Conservation (phyloP, 2,113 vertebrate genomes). For the Colaptes auratus region DNA sequence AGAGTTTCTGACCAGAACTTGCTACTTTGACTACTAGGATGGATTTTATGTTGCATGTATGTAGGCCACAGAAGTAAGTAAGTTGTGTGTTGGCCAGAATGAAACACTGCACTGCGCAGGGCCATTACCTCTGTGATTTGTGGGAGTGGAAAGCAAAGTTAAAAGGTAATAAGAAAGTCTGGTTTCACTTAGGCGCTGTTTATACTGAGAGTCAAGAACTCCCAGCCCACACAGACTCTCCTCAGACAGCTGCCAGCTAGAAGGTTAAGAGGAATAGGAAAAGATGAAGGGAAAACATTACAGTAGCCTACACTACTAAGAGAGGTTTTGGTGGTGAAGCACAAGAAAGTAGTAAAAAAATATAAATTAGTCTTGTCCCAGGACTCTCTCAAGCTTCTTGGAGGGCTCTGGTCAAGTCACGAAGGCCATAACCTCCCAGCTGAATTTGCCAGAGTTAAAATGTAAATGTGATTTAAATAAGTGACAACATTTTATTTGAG, state of each 20-base stretch:
- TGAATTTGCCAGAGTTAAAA: constrained; percentile 12
- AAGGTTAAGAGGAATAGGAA: constrained; percentile 7
- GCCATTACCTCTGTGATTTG: constrained; percentile 18
- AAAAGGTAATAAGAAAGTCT: constrained; percentile 37
- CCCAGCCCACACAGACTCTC: constrained; percentile 23
- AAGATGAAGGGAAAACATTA: neutral
- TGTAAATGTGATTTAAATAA: neutral
- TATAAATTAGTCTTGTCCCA: neutral
- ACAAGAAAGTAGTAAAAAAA: neutral
- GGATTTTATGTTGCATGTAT: neutral
- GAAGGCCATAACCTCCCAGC: neutral
- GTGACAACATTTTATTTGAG: neutral
- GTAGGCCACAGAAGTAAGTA: neutral
- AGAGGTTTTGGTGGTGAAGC: neutral
- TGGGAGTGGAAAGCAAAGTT: constrained; percentile 1
- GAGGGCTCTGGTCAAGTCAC: neutral
- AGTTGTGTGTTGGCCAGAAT: neutral
- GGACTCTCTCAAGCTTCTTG: neutral
- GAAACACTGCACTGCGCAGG: rapidly evolving
- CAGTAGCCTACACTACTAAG: neutral
- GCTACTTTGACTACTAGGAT: neutral
- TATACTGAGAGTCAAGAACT: constrained; percentile 6
- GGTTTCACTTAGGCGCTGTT: constrained; percentile 48
- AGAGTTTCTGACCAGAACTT: neutral
- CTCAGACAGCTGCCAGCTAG: neutral